These are phyloP conservation scores for Nasonia oneida DNA, from an alignment of 2,888 invertebrate species.

Conservation along the genomic window DNA sequence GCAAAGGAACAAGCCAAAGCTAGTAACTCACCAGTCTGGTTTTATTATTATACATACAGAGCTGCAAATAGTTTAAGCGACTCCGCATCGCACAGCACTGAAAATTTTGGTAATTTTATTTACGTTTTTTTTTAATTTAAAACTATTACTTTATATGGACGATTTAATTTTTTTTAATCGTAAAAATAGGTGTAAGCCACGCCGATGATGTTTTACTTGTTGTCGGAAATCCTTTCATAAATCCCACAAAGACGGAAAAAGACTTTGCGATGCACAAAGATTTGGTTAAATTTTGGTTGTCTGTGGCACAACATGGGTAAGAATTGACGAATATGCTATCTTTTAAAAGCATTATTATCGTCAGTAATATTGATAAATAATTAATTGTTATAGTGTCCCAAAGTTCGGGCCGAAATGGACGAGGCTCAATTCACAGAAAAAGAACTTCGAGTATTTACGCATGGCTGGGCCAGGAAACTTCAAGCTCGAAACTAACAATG, in stretches of 20 bases:
- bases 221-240: background rate
- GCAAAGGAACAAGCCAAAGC: slow-evolving; percentile 82
- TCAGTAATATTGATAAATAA: background rate
- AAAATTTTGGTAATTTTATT: background rate
- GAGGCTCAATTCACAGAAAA: background rate
- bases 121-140: background rate
- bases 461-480: slow-evolving; percentile 75
- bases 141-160: background rate
- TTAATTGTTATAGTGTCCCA: slow-evolving; percentile 55
- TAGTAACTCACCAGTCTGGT: slow-evolving; percentile 82
- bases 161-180: background rate
- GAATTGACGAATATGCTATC: background rate
- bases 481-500: slow-evolving; percentile 76
- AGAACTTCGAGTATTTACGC: slow-evolving; percentile 27
- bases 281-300: slow-evolving; percentile 36
- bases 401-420: slow-evolving; percentile 22
- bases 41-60: slow-evolving; percentile 84
- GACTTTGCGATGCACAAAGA: slow-evolving; percentile 30
- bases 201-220: slow-evolving; percentile 42
- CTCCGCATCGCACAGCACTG: too few species aligned
- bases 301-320: slow-evolving; percentile 18
- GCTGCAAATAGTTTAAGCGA: slow-evolving; percentile 82
- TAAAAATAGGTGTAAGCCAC: slow-evolving; percentile 72
- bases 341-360: background rate
- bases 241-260: background rate